phyloP scores from a whole-genome alignment of 2,113 vertebrate species.

The Chaetorhynchus papuensis region DNA sequence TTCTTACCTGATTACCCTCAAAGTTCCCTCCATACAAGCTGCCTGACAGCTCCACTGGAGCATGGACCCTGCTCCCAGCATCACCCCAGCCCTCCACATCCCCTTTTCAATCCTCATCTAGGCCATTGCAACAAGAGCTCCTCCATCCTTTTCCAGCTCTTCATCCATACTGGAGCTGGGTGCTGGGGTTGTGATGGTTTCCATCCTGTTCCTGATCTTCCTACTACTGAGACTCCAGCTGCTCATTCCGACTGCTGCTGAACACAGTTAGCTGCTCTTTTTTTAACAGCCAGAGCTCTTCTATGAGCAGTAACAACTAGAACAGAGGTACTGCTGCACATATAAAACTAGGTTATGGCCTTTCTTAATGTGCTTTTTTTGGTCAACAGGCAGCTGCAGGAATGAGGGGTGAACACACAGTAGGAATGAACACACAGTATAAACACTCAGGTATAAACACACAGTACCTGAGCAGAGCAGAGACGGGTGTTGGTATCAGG shows the following conservation, averaged over 20 bases:
- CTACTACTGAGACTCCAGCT: background rate
- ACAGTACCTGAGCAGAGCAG: background rate
- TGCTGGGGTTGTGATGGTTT: background rate
- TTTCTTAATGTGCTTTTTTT: background rate
- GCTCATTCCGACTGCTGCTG: background rate
- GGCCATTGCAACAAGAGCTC: background rate
- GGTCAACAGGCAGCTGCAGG: background rate
- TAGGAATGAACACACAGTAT: background rate
- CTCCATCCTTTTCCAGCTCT: background rate
- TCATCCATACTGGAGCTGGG: background rate
- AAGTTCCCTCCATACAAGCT: background rate
- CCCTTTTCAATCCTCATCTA: background rate
- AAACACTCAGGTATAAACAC: background rate
- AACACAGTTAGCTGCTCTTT: background rate
- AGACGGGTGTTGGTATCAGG: background rate
- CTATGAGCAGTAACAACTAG: background rate
- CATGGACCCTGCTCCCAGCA: rapidly evolving
- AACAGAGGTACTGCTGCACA: background rate
- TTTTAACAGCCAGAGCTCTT: background rate
- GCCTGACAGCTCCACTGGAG: background rate
- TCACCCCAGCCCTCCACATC: rapidly evolving
- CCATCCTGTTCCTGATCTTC: background rate
- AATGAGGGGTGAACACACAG: background rate
- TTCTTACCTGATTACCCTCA: background rate
- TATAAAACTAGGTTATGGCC: background rate